Conservation (phyloP, 2,113 vertebrate genomes). For the Sarotherodon lohbergeri region DNA sequence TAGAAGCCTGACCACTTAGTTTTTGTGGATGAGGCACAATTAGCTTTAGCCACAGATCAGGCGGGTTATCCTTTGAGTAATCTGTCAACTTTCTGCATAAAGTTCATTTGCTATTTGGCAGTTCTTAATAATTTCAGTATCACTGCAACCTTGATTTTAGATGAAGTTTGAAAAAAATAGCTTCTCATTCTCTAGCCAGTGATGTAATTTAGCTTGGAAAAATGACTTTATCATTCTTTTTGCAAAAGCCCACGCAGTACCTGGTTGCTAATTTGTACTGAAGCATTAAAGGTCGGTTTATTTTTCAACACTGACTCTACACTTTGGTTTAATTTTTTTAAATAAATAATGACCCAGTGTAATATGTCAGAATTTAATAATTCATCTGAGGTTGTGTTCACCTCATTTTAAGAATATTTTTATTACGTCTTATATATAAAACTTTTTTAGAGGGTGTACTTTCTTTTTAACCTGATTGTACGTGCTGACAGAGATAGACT, state of each 20-base stretch:
- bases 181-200: neutral
- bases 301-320: neutral
- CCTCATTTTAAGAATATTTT: neutral
- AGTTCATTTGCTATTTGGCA: neutral
- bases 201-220: neutral
- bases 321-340: neutral
- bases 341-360: neutral
- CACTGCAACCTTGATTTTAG: neutral
- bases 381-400: neutral
- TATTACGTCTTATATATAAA: neutral
- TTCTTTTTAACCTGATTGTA: neutral
- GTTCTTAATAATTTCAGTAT: neutral
- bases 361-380: neutral
- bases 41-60: neutral
- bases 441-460: neutral
- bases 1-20: neutral
- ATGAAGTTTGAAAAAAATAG: neutral
- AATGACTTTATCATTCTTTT: neutral
- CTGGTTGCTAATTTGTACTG: neutral
- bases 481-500: neutral
- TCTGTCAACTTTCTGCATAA: neutral
- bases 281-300: neutral
- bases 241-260: neutral
- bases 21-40: neutral
- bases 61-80: neutral